Base-by-base conservation (phyloP, 2,113 vertebrate genomes). In the Stictonetta naevosa region DNA sequence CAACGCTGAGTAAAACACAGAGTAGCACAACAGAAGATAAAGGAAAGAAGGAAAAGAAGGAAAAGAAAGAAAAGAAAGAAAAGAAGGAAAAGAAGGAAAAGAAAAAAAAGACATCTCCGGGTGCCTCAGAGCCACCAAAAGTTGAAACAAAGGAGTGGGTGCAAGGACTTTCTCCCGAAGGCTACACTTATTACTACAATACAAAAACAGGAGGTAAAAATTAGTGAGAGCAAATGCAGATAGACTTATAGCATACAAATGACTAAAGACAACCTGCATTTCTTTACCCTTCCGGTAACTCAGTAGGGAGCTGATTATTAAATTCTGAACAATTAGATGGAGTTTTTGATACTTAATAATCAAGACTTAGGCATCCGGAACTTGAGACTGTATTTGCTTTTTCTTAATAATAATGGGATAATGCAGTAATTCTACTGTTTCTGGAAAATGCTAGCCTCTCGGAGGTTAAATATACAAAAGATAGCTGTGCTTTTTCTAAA, bases 111-210 rank as follows among this genome's bases (percentile, higher is more conserved):
- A 60, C 71, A 48, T 2, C 88, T 83, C 79, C 64, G 16, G 96
- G 97, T 3, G 7, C 82, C 90, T 88, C 92, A 56, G 67, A 96
- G 78, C 40, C 56, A 86, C 2, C 93, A 83, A 96, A 92, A 91
- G 18, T 0, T 46, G 94, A 84, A 83, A 85, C 58, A 0, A 98
- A 97, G 78, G 96, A 97, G 80, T 98, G 98, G 98, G 96, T 98
- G 68, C 97, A 97, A 95, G 98, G 98, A 36, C 42, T 97, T 68
- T 98, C 98, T 53, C 96, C 98, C 0, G 98, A 98, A 53, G 98
- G 98, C 84, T 97, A 98, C 59, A 97, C 88, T 3, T 98, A 98
- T 38, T 98, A 98, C 85, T 98, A 98, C 56, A 97, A 98, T 81
- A 97, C 97, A 56, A 95, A 79, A 93, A 98, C 98, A 71, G 98